Evolutionary conservation across 2,797 vertebrate genomes (phyloP), one percentile per base, ranked within the genome.

Genomic region (Petrocephalus schoutedeni): DNA sequence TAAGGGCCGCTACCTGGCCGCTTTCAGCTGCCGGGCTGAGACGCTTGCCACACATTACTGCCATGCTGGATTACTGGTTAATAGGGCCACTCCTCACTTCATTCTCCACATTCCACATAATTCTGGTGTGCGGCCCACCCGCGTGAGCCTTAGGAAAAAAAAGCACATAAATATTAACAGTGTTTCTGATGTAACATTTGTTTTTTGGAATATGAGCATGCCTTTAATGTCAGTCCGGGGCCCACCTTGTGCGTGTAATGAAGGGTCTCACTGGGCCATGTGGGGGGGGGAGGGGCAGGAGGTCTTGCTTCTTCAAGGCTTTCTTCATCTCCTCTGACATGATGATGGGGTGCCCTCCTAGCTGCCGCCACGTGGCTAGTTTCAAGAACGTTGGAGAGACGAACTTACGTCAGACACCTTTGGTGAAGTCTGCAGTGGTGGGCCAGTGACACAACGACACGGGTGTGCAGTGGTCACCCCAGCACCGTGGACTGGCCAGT

Each of bases 1-100:
- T 94, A 93, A 95, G 95, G 92, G 91, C 94, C 88, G 87, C 92
- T 93, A 94, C 92, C 93, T 95, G 92, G 91, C 90, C 93, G 90
- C 88, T 92, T 95, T 93, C 89, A 89, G 87, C 91, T 89, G 93
- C 92, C 36, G 91, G 93, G 85, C 86, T 64, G 23, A 83, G 80
- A 64, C 82, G 61, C 89, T 28, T 85, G 57, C 49, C 58, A 3
- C 58, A 32, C 21, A 51, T 83, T 57, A 16, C 45, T 57, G 80
- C 86, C 86, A n/a, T 58, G 61, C 88, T 23, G 61, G 87, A 89
- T 87, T 74, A 58, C 53, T 8, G 12, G 10, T 51, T 85, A 74
- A 87, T 87, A 59, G 59, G 86, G 12, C 49, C 59, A 10, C 86
- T 87, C 83, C 41, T 57, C 82, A 54, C 23, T 71, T 71, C 82